A percentile compares a stretch with the other conserved stretches of the same genome.
phyloP scores from a whole-genome alignment of 2,113 vertebrate genomes.

The Hydrolagus affinis region DNA sequence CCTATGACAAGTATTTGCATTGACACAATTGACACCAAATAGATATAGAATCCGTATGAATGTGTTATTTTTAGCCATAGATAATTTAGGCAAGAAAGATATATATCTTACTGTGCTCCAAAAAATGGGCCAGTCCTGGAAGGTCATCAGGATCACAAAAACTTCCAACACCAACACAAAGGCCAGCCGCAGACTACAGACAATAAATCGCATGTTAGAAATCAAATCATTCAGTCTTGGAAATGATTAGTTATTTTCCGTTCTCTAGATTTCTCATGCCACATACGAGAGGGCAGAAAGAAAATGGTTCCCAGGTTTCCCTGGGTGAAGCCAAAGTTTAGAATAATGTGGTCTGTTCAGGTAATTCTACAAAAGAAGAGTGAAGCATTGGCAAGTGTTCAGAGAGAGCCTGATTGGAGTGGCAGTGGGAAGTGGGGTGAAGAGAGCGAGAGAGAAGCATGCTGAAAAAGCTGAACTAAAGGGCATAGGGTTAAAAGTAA shows the following conservation, averaged over 20 bases:
- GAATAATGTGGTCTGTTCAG: no score
- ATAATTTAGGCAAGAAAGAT: not conserved
- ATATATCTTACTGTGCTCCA: constrained; percentile 84
- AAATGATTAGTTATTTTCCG: not conserved
- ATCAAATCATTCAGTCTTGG: not conserved
- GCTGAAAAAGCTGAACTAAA: no score
- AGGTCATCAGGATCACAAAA: constrained; percentile 93
- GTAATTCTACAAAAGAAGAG: no score
- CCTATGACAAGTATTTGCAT: no score
- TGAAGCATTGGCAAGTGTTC: no score
- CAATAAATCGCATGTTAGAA: not conserved
- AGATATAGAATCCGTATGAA: not conserved
- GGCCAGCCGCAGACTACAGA: constrained; percentile 81
- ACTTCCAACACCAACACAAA: constrained; percentile 85
- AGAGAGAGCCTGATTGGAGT: no score
- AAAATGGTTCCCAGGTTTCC: not conserved
- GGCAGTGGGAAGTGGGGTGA: no score
- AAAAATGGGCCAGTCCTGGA: constrained; percentile 91
- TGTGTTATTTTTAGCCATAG: not conserved
- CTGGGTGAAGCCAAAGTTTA: no score
- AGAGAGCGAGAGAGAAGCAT: no score
- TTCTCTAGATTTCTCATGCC: not conserved
- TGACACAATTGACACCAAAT: no score
- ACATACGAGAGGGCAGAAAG: not conserved
- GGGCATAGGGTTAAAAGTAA: no score